Percentiles rank a stretch among this genome's conserved stretches.
phyloP scores from a whole-genome alignment of 2,113 vertebrate species.

The Chlorodrepanis virens region DNA sequence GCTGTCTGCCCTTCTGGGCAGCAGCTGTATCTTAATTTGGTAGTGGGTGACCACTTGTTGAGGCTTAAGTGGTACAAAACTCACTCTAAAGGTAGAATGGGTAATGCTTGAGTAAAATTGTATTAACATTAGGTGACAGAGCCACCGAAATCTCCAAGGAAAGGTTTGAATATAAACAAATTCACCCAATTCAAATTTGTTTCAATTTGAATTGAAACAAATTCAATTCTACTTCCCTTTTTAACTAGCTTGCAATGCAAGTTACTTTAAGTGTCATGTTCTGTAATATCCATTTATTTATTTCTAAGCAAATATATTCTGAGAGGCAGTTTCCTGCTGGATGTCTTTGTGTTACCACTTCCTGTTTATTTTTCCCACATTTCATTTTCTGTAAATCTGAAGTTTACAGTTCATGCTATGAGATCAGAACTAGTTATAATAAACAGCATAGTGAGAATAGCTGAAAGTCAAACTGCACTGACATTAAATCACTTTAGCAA shows the following conservation, averaged over 20 bases:
- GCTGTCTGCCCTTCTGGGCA: not conserved
- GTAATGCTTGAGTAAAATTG: not conserved
- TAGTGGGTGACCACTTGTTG: not conserved
- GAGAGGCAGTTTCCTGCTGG: not conserved
- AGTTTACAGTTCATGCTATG: not conserved
- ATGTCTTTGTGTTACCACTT: not conserved
- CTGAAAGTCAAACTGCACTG: not conserved
- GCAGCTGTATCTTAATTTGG: not conserved
- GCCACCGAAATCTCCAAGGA: not conserved
- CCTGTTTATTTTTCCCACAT: slow-evolving; percentile 22
- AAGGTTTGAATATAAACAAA: not conserved
- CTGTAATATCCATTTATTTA: not conserved
- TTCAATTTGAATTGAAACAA: too few relatives aligned
- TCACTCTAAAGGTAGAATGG: not conserved
- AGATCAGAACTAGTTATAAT: not conserved
- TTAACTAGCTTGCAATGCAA: not conserved
- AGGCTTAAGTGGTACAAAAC: not conserved
- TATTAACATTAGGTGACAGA: not conserved
- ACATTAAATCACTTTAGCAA: not conserved
- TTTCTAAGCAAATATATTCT: not conserved
- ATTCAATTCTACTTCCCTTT: not conserved
- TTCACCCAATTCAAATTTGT: too few relatives aligned
- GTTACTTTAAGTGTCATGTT: not conserved
- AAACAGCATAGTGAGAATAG: not conserved
- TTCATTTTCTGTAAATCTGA: slow-evolving; percentile 2